phyloP scores from a whole-genome alignment of 2,888 invertebrate genomes.

The Muscina levida region DNA sequence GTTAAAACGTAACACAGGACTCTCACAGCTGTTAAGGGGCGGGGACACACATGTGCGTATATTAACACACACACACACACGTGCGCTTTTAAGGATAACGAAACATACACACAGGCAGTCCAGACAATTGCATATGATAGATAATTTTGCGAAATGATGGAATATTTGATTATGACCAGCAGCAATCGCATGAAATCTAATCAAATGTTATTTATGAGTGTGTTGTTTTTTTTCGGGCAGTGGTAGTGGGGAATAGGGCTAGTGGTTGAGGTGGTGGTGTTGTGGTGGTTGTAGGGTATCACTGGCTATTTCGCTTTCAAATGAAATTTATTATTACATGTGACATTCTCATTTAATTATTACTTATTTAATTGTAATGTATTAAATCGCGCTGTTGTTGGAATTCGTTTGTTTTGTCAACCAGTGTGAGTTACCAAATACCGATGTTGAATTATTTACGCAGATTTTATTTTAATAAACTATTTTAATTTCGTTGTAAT shows the following conservation, averaged over 20 bases:
- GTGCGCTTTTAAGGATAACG: not conserved
- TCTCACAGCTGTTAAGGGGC: too few relatives aligned
- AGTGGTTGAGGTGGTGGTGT: too few relatives aligned
- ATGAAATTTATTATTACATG: not conserved
- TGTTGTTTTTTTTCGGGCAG: too few relatives aligned
- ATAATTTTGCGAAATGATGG: too few relatives aligned
- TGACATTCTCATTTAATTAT: not conserved
- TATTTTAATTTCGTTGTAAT: constrained; percentile 2
- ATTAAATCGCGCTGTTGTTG: not conserved
- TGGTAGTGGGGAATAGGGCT: too few relatives aligned
- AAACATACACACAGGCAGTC: not conserved
- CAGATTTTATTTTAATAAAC: not conserved
- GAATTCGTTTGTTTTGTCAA: not conserved
- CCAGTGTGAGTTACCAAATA: not conserved
- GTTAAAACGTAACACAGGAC: not conserved
- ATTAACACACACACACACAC: not conserved
- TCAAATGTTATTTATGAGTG: too few relatives aligned
- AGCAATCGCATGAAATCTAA: too few relatives aligned
- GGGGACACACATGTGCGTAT: too few relatives aligned
- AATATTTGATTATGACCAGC: too few relatives aligned
- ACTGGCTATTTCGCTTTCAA: not conserved
- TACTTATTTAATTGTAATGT: not conserved
- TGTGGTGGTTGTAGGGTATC: too few relatives aligned
- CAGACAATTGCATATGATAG: too few relatives aligned
- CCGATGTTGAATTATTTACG: constrained; percentile 22